Base-by-base conservation (phyloP, 1,140 invertebrate genomes). In the Musca domestica region DNA sequence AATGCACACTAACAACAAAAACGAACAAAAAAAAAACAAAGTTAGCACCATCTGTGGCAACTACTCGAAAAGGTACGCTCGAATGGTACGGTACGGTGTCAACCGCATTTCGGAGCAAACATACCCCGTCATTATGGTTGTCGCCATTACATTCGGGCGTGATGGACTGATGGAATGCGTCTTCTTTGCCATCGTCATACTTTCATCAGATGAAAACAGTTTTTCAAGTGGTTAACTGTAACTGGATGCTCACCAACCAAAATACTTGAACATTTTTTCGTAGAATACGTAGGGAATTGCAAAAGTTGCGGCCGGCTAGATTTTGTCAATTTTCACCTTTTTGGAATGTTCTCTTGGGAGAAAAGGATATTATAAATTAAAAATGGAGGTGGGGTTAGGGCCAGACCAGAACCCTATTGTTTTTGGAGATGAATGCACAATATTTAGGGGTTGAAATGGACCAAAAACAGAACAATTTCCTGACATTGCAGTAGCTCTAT, bases 211-310 rank as follows among this genome's bases (percentile, higher is more conserved):
- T 61, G 17, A 34, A 61, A 61, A 61, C 27, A 61, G 30, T 19
- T 41, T 27, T 61, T 61, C n/a, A 61, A 61, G 56, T 61, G 56
- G 56, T 61, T 61, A 61, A 61, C 27, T 61, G 56, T 34, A 61
- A 61, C 56, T 61, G 56, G 34, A 61, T 61, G 56, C 56, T 61
- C 20, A 6, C 56, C n/a, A 41, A 6, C 56, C n/a, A 15, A 61
- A 61, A 61, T 61, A 61, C 27, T 41, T 61, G 1, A 34, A 61
- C 17, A 41, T 41, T 41, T 41, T 41, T 41, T 61, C n/a, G 10
- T 9, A 61, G 2, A 20, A 61, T 41, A 20, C 56, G 56, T 61
- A 15, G 56, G 20, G 17, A 2, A n/a, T 41, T 61, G 2, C 7
- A 14, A 34, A 61, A 61, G 56, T 61, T 41, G 19, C 4, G 0